Evolutionary conservation across 2,113 vertebrate species (phyloP).

Genomic region (Elephantulus edwardii): DNA sequence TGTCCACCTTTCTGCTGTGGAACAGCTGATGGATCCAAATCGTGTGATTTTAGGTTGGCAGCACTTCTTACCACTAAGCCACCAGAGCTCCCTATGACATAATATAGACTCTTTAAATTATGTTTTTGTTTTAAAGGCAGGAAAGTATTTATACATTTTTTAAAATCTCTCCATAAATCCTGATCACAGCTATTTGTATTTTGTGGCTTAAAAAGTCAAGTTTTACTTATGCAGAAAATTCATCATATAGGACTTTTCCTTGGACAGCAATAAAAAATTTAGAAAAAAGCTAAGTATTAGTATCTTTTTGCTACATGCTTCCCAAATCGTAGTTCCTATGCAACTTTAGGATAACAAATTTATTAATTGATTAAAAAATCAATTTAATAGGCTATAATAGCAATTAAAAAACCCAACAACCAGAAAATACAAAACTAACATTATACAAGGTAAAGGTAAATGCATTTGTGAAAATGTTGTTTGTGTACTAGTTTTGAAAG

Average conservation of each 20-base stretch:
- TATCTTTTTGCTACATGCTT: background rate
- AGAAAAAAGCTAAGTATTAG: background rate
- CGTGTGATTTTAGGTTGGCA: too few species aligned
- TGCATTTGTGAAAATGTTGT: conserved; percentile 35
- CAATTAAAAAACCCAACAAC: conserved; percentile 11
- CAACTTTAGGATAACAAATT: background rate
- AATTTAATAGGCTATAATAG: conserved; percentile 1
- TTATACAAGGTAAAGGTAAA: background rate
- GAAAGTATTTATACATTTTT: conserved; percentile 17
- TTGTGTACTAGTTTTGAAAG: conserved; percentile 40
- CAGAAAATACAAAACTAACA: conserved; percentile 22
- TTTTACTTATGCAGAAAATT: conserved; percentile 50
- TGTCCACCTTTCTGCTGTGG: too few species aligned
- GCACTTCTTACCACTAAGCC: too few species aligned
- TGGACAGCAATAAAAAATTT: background rate
- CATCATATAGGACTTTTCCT: background rate
- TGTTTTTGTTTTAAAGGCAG: background rate
- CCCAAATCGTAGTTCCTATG: background rate
- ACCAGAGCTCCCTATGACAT: too few species aligned
- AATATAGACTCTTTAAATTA: background rate
- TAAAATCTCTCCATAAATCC: background rate
- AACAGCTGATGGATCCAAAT: too few species aligned
- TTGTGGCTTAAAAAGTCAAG: conserved; percentile 18
- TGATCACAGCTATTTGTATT: background rate
- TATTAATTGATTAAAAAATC: conserved; percentile 23